A percentile compares a stretch with the other conserved stretches of the same genome.
These are phyloP conservation scores for Cheilosia urbana DNA, from an alignment of 2,888 invertebrate genomes.

Conservation along the genomic window DNA sequence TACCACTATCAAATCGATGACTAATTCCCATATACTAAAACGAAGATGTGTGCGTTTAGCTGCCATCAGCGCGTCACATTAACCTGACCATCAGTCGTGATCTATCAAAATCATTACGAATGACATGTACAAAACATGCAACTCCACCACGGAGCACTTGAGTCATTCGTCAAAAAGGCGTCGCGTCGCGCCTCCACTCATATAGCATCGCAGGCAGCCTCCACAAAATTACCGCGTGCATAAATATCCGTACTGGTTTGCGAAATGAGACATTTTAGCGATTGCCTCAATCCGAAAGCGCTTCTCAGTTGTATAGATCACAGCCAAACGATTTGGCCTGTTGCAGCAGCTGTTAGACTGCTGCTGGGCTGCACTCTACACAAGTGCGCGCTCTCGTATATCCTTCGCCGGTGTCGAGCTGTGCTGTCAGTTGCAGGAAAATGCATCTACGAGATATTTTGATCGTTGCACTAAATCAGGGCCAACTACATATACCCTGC, in stretches of 20 bases:
- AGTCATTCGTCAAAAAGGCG: conserved; percentile 71
- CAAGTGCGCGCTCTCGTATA: conserved; percentile 60
- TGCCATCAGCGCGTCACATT: conserved; percentile 61
- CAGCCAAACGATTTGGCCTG: conserved; percentile 25
- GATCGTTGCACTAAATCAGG: conserved; percentile 74
- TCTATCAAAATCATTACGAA: conserved; percentile 71
- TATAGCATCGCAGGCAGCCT: not conserved
- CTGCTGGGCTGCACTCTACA: conserved; percentile 13
- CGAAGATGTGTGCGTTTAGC: conserved; percentile 25
- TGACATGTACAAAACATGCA: conserved; percentile 70
- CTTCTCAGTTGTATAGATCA: conserved; percentile 57
- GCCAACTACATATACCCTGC: conserved; percentile 51
- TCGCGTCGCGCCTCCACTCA: conserved; percentile 39
- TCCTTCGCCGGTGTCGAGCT: conserved; percentile 58
- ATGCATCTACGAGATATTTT: conserved; percentile 70
- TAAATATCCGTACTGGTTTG: conserved; percentile 57
- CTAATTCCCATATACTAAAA: no score
- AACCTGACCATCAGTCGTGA: conserved; percentile 73
- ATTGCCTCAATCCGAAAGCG: conserved; percentile 69
- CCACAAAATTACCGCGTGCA: conserved; percentile 8
- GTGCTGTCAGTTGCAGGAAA: conserved; percentile 61
- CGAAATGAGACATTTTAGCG: conserved; percentile 70
- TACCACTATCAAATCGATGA: no score
- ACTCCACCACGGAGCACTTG: conserved; percentile 71
- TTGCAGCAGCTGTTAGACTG: conserved; percentile 55